Evolutionary conservation across 2,797 vertebrate genomes (phyloP).

Genomic region (Ficedula albicollis): DNA sequence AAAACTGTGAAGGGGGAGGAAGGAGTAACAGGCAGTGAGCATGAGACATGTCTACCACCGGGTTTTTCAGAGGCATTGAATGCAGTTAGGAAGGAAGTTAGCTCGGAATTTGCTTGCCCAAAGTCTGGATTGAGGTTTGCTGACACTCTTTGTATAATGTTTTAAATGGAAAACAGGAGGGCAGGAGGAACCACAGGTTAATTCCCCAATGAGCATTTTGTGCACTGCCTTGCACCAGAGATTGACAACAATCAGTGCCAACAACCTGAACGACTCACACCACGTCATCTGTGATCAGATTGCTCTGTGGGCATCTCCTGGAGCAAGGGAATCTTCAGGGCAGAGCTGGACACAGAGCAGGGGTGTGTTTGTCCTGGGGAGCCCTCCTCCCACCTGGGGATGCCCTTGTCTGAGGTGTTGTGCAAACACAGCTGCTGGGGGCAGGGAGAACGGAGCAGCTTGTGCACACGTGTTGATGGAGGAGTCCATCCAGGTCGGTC

Average conservation of each 20-base stretch:
- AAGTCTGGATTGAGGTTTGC: neutral
- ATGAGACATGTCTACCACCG: neutral
- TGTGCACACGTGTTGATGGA: neutral
- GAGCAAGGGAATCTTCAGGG: neutral
- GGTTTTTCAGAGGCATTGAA: neutral
- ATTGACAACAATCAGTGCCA: neutral
- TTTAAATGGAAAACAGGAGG: rapidly evolving
- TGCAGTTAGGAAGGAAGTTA: neutral
- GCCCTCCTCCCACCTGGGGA: neutral
- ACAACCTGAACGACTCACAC: neutral
- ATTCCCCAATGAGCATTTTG: neutral
- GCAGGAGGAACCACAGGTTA: neutral
- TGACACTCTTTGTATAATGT: neutral
- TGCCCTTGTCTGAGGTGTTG: neutral
- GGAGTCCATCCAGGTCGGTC: neutral
- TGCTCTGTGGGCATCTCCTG: neutral
- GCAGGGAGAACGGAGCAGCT: neutral
- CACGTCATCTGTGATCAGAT: rapidly evolving
- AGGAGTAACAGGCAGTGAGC: neutral
- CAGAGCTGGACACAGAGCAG: neutral
- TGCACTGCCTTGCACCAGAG: rapidly evolving
- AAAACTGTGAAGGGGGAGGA: neutral
- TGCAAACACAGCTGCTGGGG: neutral
- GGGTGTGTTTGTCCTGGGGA: neutral
- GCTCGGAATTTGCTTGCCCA: neutral